Evolutionary conservation across 2,888 invertebrate genomes (phyloP), one percentile per base, ranked within the genome.

Genomic region (Lithodes maja): DNA sequence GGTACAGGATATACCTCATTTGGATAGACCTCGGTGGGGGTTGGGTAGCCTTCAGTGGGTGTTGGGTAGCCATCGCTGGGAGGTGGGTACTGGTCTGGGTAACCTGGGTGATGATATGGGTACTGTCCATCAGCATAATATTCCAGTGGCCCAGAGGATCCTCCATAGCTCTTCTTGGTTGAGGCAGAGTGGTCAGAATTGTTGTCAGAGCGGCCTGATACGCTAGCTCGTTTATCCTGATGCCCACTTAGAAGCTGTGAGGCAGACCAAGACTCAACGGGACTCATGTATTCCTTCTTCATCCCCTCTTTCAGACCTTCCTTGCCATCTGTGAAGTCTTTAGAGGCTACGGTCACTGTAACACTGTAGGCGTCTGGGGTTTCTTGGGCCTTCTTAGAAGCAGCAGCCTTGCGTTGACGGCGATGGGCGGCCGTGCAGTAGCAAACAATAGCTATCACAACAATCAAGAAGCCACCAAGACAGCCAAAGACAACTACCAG

Each of bases 221-320:
- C 79, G 55, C 90, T 91, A 61, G 85, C 85, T 9, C 90, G 78
- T 74, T 89, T 90, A 15, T 74, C 86, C 2, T 86, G 85, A 74
- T 90, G 90, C 50, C 85, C 87, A 75, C 91, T 87, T 53, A 91
- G 79, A 17, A 91, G 89, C 78, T 91, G 90, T n/a, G 91, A 91
- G 15, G 91, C 90, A 33, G 91, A 91, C 91, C 91, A 91, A 9
- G 91, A 91, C 9, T 90, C 90, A 5, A 91, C 89, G 3, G 91
- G 91, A 33, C 90, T 89, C 15, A 91, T 89, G 85, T 90, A 91
- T 54, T 91, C 91, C 74, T 91, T 90, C 83, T 90, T 90, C 55
- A 89, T 82, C 49, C 88, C 87, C 15, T 91, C 90, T 52, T 90
- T 89, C 33, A 78, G 83, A 55, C 83, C 83, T 50, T 90, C 83